Conservation (phyloP, 2,797 vertebrate genomes). For the Phoeniculus purpureus region DNA sequence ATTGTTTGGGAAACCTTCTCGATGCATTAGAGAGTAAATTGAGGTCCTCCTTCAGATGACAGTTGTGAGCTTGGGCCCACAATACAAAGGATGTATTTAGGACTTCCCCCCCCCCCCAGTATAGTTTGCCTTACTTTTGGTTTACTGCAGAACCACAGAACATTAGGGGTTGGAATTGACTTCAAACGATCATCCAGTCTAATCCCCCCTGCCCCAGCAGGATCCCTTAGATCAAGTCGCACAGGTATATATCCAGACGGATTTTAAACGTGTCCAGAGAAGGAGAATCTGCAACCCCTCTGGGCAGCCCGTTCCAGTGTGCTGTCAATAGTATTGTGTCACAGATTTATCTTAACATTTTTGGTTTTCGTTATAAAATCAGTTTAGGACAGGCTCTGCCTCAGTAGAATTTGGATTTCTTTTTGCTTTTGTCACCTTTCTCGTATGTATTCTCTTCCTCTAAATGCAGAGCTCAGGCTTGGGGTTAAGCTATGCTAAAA, state of each 20-base stretch:
- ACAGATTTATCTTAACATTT: accelerated
- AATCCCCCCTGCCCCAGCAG: too few relatives aligned
- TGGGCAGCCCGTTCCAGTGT: too few relatives aligned
- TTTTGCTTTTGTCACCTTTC: background rate
- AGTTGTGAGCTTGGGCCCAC: background rate
- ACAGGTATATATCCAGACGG: too few relatives aligned
- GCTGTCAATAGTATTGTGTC: background rate
- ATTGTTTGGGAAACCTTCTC: background rate
- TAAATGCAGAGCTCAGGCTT: background rate
- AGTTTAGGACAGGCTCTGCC: background rate
- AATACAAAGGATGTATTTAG: background rate
- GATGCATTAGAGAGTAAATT: background rate
- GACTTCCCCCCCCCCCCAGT: background rate
- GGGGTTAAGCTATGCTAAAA: background rate
- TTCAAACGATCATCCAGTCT: too few relatives aligned
- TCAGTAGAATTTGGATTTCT: background rate
- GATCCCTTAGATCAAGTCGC: too few relatives aligned
- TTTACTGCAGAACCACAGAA: too few relatives aligned
- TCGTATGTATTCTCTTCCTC: background rate
- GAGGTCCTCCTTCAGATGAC: background rate
- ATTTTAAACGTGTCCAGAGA: too few relatives aligned
- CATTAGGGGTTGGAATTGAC: too few relatives aligned
- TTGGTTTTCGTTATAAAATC: background rate
- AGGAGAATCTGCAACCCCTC: too few relatives aligned
- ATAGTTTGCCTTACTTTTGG: background rate